Evolutionary conservation across 2,797 vertebrate species (phyloP).

Genomic region (Crocodylus rhombifer): DNA sequence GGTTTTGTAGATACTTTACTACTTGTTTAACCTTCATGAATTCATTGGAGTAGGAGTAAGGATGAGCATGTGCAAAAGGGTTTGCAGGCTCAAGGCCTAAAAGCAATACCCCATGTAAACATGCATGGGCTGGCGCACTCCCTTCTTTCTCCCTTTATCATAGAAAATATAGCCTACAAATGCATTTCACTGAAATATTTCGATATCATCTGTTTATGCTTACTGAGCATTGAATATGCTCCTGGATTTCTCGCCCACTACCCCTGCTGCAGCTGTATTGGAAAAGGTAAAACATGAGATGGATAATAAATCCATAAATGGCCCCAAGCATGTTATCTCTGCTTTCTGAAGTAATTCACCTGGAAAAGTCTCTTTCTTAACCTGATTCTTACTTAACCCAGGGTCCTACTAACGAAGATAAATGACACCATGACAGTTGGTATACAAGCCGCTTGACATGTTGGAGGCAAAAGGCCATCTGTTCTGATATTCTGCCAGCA

Average conservation of each 20-base stretch:
- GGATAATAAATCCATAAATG: neutral
- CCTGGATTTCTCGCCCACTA: neutral
- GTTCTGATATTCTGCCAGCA: conserved; percentile 23
- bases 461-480: conserved; percentile 22
- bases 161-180: neutral
- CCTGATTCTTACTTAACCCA: conserved; percentile 18
- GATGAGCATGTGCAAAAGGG: neutral
- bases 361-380: neutral
- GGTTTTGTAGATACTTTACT: neutral
- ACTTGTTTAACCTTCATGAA: neutral
- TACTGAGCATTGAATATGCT: neutral
- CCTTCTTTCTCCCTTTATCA: neutral
- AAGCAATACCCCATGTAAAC: neutral
- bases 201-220: neutral
- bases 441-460: conserved; percentile 19
- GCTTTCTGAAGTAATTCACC: conserved; percentile 32
- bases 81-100: neutral
- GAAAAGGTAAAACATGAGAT: neutral
- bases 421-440: neutral
- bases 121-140: neutral
- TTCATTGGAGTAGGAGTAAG: neutral
- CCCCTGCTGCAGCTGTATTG: neutral
- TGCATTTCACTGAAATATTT: neutral
- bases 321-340: neutral
- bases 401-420: conserved; percentile 16